Evolutionary conservation across 2,113 vertebrate species (phyloP), one percentile per base, ranked within the genome.

Genomic region (Gallinago media): DNA sequence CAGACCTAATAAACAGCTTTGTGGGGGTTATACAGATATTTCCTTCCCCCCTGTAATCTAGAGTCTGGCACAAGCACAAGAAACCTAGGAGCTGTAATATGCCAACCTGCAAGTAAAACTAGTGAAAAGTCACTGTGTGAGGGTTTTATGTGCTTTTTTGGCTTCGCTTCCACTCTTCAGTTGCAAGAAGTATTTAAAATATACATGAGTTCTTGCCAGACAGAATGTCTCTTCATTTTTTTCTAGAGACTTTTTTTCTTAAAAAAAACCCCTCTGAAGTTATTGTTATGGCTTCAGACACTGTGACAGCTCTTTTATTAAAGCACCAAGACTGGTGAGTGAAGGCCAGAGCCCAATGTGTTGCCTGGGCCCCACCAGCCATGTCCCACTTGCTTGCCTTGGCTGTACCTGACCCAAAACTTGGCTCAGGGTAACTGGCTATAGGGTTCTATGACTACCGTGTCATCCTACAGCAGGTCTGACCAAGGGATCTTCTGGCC

Each of bases 61-160:
- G 21, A 94, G 62, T 50, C 49, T 89, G 70, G 91, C 76, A 66
- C 44, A 79, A 77, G 38, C 62, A 75, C 46, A 84, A 67, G 73
- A 78, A 92, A 44, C 34, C 15, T 54, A 54, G 72, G 40, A 91
- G 22, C 29, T 85, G 44, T 74, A 61, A 52, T 54, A 72, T 50
- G 52, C 84, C 55, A 93, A 36, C 50, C 87, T 93, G 75, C 78
- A 85, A 71, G 80, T 89, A 81, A 94, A 97, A 79, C 38, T 73
- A 85, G 75, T 91, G 91, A 95, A 92, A 92, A 96, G 92, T 96
- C 76, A 78, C 54, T 72, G 86, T 87, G 92, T 90, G 87, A 91
- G 74, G 82, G 95, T 32, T 95, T 92, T 63, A 47, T 80, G 49
- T 78, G 73, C n/a, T 92, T 92, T 81, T 78, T 88, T 94, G 91